Evolutionary conservation across 2,797 vertebrate species (phyloP), one percentile per base, ranked within the genome.

Genomic region (Botia kubotai): DNA sequence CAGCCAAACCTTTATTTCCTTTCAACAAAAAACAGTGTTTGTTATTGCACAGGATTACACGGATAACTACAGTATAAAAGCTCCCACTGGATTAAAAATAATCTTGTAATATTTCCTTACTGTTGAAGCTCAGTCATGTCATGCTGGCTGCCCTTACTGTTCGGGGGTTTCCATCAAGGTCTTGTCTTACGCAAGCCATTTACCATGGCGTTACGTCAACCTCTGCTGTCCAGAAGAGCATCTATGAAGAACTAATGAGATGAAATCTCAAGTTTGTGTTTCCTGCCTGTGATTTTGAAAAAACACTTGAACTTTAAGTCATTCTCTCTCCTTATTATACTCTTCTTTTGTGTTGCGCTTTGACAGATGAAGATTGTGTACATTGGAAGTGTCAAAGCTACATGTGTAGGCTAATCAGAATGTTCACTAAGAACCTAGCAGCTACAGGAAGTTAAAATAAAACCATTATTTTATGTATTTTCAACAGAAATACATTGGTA

Each of bases 41-140:
- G 82, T 58, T 23, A 76, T 65, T 77, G 82, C 81, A 74, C 74
- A 11, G 23, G 29, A 75, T 86, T 73, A 81, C 48, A 82, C 19
- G 11, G 58, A 72, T 36, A 69, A 58, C 46, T 57, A 29, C 12
- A 79, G 26, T 50, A 68, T 48, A 62, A 55, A 62, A 26, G 79
- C 73, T 17, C 33, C 52, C 78, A 77, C 12, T 62, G 43, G 3
- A 4, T 63, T 46, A 46, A 46, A 19, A 23, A 65, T 36, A 2
- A 0, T 65, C 53, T 19, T 8, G 33, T 68, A 71, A 71, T 36
- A 48, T 82, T 33, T 82, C 70, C 13, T 43, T 86, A 57, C 70
- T 65, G 73, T 71, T 68, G 77, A 63, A 75, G 77, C 70, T 65
- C 46, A 84, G 67, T 74, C 39, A 60, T 13, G 12, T 70, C 66